Percentiles rank a stretch among this genome's conserved stretches.
phyloP scores from a whole-genome alignment of 2,888 invertebrate species.

The Diadegma fenestrale region DNA sequence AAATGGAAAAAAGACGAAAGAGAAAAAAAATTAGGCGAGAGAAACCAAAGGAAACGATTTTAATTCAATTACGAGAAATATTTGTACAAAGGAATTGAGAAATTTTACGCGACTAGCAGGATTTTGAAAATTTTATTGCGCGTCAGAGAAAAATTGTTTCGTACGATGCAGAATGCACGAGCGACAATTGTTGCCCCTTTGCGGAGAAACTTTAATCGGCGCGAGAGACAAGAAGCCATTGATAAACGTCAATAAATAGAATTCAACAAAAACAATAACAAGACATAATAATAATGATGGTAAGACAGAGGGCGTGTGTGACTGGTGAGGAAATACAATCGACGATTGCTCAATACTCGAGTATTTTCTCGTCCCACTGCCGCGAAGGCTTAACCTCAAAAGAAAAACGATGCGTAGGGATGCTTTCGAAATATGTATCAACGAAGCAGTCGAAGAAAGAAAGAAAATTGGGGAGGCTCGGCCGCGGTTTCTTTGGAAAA shows the following conservation, averaged over 20 bases:
- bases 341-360: slow-evolving; percentile 42
- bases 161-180: background rate
- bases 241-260: slow-evolving; percentile 14
- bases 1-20: slow-evolving; percentile 26
- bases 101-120: background rate
- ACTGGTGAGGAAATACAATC: slow-evolving; percentile 51
- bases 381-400: background rate
- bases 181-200: background rate
- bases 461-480: background rate
- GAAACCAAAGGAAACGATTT: background rate
- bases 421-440: background rate
- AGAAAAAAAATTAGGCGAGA: background rate
- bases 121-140: too few relatives aligned
- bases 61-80: background rate
- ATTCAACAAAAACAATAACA: background rate
- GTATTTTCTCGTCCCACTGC: slow-evolving; percentile 18
- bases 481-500: slow-evolving; percentile 3
- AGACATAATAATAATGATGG: slow-evolving; percentile 9
- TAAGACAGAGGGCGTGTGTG: slow-evolving; percentile 57
- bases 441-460: background rate
- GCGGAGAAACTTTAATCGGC: background rate
- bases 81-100: background rate
- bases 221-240: background rate
- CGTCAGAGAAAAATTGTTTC: background rate
- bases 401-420: background rate